These are phyloP conservation scores for Scaptomyza reducta DNA, from an alignment of 2,888 invertebrate species.

Conservation along the genomic window DNA sequence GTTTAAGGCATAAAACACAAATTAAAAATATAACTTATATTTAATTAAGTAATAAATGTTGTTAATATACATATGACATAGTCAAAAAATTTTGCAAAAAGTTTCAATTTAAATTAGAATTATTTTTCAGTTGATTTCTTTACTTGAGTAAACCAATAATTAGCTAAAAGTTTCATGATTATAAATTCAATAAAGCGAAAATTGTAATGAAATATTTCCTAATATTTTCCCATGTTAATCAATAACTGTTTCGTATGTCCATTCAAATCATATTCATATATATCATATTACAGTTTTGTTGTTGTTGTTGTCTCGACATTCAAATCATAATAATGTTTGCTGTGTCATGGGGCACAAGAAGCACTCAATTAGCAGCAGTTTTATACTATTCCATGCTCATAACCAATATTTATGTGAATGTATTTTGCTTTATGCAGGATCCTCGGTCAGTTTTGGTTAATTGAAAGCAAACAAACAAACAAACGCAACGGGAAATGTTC, in stretches of 20 bases:
- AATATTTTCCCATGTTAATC: constrained; percentile 7
- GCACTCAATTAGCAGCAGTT: constrained; percentile 68
- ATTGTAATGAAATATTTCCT: background rate
- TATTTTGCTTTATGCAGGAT: background rate
- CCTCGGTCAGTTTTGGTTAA: constrained; percentile 75
- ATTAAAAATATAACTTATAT: too few relatives aligned
- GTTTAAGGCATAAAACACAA: too few relatives aligned
- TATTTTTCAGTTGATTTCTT: background rate
- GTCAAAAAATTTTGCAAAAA: too few relatives aligned
- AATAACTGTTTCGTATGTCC: constrained; percentile 6
- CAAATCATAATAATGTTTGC: constrained; percentile 54
- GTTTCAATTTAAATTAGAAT: background rate
- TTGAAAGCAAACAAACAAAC: constrained; percentile 74
- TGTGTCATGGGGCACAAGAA: constrained; percentile 41
- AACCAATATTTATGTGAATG: constrained; percentile 13
- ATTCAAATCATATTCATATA: constrained; percentile 39
- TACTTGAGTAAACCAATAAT: too few relatives aligned
- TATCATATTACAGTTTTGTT: constrained; percentile 21
- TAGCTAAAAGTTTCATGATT: too few relatives aligned
- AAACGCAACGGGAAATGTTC: constrained; percentile 66
- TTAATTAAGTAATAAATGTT: too few relatives aligned
- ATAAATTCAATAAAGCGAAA: background rate
- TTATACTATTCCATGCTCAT: constrained; percentile 11
- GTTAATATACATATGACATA: too few relatives aligned
- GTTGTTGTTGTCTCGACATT: constrained; percentile 20